Conservation (phyloP, 2,113 vertebrate genomes). For the Alexandromys fortis region DNA sequence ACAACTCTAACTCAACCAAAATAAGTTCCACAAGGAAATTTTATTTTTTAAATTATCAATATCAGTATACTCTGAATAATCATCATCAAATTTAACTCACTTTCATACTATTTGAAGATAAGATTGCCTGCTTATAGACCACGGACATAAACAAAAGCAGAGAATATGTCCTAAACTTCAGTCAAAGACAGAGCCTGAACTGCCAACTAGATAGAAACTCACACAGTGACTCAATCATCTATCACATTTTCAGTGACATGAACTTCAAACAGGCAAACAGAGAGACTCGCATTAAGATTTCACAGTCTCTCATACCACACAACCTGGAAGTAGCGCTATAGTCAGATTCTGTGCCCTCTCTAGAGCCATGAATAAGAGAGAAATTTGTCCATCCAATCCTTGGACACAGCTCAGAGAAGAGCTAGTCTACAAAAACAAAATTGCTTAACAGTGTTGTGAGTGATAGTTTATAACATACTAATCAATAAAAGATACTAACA, state of each 20-base stretch:
- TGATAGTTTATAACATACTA: not conserved
- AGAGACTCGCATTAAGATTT: not conserved
- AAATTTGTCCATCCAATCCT: not conserved
- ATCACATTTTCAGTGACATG: not conserved
- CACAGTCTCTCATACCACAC: not conserved
- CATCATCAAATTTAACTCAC: not conserved
- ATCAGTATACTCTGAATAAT: not conserved
- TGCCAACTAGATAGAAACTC: not conserved
- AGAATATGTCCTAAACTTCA: not conserved
- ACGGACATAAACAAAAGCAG: not conserved
- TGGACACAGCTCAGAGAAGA: not conserved
- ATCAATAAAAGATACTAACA: not conserved
- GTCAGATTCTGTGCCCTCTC: not conserved
- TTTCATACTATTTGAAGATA: not conserved
- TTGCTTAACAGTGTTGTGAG: not conserved
- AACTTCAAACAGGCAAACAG: not conserved
- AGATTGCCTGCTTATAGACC: not conserved
- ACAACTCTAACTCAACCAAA: constrained; percentile 27
- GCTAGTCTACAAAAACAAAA: not conserved
- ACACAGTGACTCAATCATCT: not conserved
- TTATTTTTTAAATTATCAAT: not conserved
- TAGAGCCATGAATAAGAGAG: not conserved
- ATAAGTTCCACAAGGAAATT: not conserved
- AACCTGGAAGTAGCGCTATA: not conserved
- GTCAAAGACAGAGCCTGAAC: not conserved